These are phyloP conservation scores for Xestobium rufovillosum DNA, from an alignment of 2,888 invertebrate genomes.

Conservation along the genomic window DNA sequence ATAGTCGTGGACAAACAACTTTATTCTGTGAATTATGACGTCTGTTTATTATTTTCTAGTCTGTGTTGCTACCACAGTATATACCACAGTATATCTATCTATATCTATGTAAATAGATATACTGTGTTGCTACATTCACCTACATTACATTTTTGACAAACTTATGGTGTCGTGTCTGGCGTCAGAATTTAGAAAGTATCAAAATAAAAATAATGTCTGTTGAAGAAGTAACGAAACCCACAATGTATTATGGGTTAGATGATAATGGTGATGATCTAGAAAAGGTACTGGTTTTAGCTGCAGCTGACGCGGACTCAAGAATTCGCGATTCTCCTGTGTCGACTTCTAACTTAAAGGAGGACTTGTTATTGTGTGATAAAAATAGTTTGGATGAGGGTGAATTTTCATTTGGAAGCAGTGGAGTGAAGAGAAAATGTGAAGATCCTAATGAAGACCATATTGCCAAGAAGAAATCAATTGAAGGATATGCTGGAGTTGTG, in stretches of 20 bases:
- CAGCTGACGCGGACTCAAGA: slow-evolving; percentile 38
- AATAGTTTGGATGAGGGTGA: slow-evolving; percentile 4
- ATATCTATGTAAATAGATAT: too few species aligned
- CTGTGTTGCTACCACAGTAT: too few species aligned
- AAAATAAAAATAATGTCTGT: too few species aligned
- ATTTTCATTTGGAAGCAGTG: not conserved
- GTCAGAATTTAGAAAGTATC: too few species aligned
- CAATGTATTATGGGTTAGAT: slow-evolving; percentile 9
- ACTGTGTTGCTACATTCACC: too few species aligned
- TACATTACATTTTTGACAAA: too few species aligned
- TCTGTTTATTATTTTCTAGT: too few species aligned
- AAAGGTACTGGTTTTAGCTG: slow-evolving; percentile 36
- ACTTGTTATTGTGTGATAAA: not conserved
- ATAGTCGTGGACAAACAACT: too few species aligned
- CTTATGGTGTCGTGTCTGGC: too few species aligned
- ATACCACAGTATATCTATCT: too few species aligned
- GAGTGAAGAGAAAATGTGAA: slow-evolving; percentile 7
- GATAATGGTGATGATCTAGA: slow-evolving; percentile 37
- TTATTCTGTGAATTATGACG: too few species aligned
- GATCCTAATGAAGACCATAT: slow-evolving; percentile 11
- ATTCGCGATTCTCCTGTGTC: slow-evolving; percentile 11
- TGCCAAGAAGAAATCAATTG: slow-evolving; percentile 14
- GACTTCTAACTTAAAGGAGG: slow-evolving; percentile 5
- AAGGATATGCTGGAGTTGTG: slow-evolving; percentile 56
- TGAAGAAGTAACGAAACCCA: too few species aligned